phyloP scores from a whole-genome alignment of 2,888 invertebrate genomes.

The Netelia virgata region DNA sequence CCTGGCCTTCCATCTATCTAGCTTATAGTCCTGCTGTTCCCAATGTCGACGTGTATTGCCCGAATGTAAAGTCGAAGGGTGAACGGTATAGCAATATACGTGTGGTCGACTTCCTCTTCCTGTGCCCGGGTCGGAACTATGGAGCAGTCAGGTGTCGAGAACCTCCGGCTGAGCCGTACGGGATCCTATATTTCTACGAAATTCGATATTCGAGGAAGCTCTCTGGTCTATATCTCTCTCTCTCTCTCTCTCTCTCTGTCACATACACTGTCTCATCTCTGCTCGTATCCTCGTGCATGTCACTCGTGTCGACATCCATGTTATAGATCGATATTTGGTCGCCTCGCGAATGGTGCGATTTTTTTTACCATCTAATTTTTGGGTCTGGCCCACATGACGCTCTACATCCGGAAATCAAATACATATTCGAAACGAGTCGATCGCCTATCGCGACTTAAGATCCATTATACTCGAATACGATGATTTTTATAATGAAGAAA shows the following conservation, averaged over 20 bases:
- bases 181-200: constrained; percentile 64
- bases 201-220: constrained; percentile 69
- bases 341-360: constrained; percentile 23
- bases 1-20: constrained; percentile 70
- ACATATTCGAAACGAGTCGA: not conserved
- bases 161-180: constrained; percentile 53
- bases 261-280: constrained; percentile 6
- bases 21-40: constrained; percentile 48
- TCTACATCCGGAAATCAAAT: not conserved
- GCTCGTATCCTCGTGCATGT: constrained; percentile 10
- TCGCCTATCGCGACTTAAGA: not conserved
- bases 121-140: constrained; percentile 82
- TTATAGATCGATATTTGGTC: constrained; percentile 16
- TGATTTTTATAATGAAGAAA: not conserved
- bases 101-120: constrained; percentile 84
- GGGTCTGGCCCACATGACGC: not conserved
- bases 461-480: not conserved
- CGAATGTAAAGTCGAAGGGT: not conserved
- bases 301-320: constrained; percentile 2
- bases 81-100: constrained; percentile 54
- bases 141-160: constrained; percentile 80
- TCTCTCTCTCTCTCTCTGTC: constrained; percentile 17
- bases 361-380: not conserved
- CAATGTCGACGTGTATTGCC: constrained; percentile 30
- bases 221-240: constrained; percentile 17